Percentiles rank a stretch among this genome's conserved stretches.
These are phyloP conservation scores for Gymnarchus niloticus DNA, from an alignment of 2,113 vertebrate species.

Conservation along the genomic window DNA sequence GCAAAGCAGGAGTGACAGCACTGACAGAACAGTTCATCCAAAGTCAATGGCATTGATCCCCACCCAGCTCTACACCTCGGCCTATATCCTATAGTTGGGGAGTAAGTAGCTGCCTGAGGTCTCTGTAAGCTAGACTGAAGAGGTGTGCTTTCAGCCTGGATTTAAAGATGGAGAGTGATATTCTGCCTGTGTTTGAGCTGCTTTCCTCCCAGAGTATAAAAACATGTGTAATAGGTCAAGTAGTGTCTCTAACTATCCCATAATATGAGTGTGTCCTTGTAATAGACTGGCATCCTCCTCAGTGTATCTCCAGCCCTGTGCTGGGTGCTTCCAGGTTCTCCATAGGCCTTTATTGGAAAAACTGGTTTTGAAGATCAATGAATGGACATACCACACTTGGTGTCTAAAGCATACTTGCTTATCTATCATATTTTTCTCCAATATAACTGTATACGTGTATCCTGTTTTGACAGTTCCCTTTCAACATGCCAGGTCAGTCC, in stretches of 20 bases:
- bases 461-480: too few species aligned
- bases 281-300: neutral
- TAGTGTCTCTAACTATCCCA: neutral
- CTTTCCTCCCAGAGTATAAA: neutral
- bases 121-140: too few species aligned
- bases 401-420: neutral
- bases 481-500: too few species aligned
- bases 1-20: too few species aligned
- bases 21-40: too few species aligned
- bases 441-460: neutral
- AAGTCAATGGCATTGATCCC: too few species aligned
- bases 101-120: too few species aligned
- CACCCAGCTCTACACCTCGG: too few species aligned
- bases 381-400: neutral
- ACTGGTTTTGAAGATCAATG: neutral
- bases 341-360: neutral
- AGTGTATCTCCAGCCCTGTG: neutral
- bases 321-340: neutral
- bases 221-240: neutral
- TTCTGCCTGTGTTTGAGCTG: neutral
- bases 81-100: too few species aligned
- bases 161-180: neutral
- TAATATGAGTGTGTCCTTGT: neutral
- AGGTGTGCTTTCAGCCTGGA: too few species aligned
- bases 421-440: too few species aligned